Percentiles rank a stretch among this genome's conserved stretches.
These are phyloP conservation scores for Metellina segmentata DNA, from an alignment of 2,888 invertebrate species.

Conservation along the genomic window DNA sequence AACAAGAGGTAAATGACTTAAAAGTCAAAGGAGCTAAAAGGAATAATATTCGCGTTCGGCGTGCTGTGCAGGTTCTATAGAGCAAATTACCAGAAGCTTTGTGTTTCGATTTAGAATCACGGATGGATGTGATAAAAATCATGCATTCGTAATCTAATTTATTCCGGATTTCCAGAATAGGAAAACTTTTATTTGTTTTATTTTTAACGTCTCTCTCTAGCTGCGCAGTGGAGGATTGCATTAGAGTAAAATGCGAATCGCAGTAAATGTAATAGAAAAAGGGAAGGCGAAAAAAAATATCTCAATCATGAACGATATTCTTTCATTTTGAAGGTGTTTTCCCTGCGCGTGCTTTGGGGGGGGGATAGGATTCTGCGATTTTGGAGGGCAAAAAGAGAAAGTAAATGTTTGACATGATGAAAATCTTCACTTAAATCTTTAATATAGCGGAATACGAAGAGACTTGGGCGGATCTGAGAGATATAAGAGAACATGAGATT, in stretches of 20 bases:
- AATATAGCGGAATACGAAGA: constrained; percentile 41
- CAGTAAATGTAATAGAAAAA: constrained; percentile 45
- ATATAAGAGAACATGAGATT: constrained; percentile 31
- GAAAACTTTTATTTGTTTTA: constrained; percentile 52
- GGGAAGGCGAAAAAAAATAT: background rate
- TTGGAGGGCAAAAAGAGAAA: background rate
- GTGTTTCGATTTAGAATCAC: constrained; percentile 65
- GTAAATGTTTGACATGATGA: constrained; percentile 67
- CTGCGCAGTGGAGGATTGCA: constrained; percentile 16
- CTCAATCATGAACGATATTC: constrained; percentile 43
- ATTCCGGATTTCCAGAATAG: constrained; percentile 54
- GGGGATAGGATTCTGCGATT: background rate
- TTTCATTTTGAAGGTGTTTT: constrained; percentile 30
- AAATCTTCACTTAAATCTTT: constrained; percentile 72
- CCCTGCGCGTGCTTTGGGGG: background rate
- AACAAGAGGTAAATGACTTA: constrained; percentile 71
- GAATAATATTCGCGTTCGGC: constrained; percentile 47
- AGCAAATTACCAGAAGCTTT: constrained; percentile 69
- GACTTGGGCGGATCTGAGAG: background rate
- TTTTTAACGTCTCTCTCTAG: constrained; percentile 4
- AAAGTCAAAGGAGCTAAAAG: constrained; percentile 2
- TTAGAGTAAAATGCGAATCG: constrained; percentile 62
- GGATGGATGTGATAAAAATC: constrained; percentile 73
- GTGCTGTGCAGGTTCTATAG: background rate
- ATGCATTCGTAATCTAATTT: constrained; percentile 72